Base-by-base conservation (phyloP, 2,888 invertebrate species). In the Cryptops parisi region DNA sequence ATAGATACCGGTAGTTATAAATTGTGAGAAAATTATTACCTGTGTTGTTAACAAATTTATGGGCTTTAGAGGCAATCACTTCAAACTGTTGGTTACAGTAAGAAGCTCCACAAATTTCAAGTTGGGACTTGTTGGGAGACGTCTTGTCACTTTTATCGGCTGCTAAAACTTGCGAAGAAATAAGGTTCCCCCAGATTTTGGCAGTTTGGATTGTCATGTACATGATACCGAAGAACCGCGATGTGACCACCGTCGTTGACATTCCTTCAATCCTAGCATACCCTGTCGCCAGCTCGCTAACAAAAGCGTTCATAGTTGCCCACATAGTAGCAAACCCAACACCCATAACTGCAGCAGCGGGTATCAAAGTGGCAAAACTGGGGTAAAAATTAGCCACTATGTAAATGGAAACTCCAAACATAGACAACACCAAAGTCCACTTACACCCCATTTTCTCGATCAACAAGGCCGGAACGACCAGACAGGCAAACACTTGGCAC, bases 351-450 rank as follows among this genome's bases (percentile, higher is more conserved):
- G 52, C 52, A 15, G 52, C 52, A 5, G 45, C 25, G 2, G 57
- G 57, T 15, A 57, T 47, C 1, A 57, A n/a, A 4, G 57, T 89
- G 53, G 61, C 64, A 59, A 78, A 80, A 59, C 77, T 78, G 1
- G 96, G 93, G 65, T 87, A 84, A 66, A 96, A 87, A 71, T 97
- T 96, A 39, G 91, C 83, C 44, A 81, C 88, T 65, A 97, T 93
- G 73, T 94, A 97, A 2, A 90, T 83, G 27, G 87, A 85, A 70
- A 96, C 96, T 67, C 91, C 86, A 62, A 89, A 70, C 83, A 96
- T 87, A 53, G 91, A 88, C 55, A 86, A 68, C 62, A 90, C 88
- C 53, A 97, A 76, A 9, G 96, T 93, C 88, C 93, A 90, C 73
- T 97, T 97, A 59, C 90, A 91, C 54, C 93, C 93, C 63, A 96